Evolutionary conservation across 1,140 invertebrate species (phyloP), one percentile per base, ranked within the genome.

Genomic region (Neotoxoptera formosana): DNA sequence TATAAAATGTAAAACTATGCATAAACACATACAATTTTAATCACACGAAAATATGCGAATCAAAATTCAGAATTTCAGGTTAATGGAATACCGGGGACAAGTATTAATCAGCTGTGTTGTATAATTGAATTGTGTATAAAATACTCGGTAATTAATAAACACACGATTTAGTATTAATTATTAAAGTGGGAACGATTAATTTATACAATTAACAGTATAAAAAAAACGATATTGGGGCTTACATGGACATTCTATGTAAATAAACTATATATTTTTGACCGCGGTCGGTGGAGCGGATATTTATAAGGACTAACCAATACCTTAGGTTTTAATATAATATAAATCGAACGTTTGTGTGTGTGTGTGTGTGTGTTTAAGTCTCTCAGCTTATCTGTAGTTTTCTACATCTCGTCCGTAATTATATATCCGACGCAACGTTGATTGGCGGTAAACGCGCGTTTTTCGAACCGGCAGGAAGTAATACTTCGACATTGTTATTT

Each of bases 191-290:
- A 17, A 17, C 17, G 4, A 67, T 21, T 53, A 76, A n/a, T 17
- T 21, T 21, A 53, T 23, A 53, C 17, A 17, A 76, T 20, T 17
- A 76, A 76, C 60, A 76, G 60, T 6, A 34, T 76, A n/a, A 76
- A 76, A 76, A 7, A 76, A 53, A 53, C 7, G 4, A 34, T n/a
- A 76, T 20, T 76, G 17, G 4, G 6, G 11, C 6, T 14, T n/a
- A 2, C 2, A n/a, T 7, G 4, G 1, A n/a, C 3, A n/a, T 76
- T 41, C 17, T 17, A n/a, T 1, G 4, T 17, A 7, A n/a, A n/a
- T 0, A n/a, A n/a, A n/a, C 60, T n/a, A n/a, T 67, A n/a, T 67
- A 67, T 67, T 67, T 14, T n/a, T 67, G 30, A 0, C n/a, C 6
- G 4, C 3, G 30, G 0, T 17, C 0, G 60, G 6, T 76, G n/a